Conservation (phyloP, 1,140 invertebrate genomes). For the Pseudomyrmex sp. region DNA sequence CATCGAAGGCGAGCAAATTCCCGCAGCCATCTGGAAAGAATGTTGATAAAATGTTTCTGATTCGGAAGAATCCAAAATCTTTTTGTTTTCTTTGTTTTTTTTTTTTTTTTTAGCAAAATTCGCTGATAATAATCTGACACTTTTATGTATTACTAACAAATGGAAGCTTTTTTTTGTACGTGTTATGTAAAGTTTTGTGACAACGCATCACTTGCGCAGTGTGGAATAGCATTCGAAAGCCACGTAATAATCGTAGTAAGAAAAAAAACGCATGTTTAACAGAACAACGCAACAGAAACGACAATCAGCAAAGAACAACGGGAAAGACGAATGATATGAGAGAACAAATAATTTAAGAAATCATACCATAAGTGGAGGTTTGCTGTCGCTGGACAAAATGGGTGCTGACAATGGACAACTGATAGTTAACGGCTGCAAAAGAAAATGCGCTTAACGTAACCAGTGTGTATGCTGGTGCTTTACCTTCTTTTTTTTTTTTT, state of each 20-base stretch:
- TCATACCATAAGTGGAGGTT: conserved; percentile 86
- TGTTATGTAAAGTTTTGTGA: conserved; percentile 49
- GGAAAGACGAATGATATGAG: conserved; percentile 33
- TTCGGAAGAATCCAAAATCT: not conserved
- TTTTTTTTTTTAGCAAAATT: not conserved
- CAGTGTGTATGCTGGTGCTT: conserved; percentile 61
- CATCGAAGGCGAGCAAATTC: conserved; percentile 87
- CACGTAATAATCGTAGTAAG: conserved; percentile 14
- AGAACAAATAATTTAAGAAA: conserved; percentile 77
- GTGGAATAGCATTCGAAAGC: conserved; percentile 54
- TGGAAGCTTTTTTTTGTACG: conserved; percentile 12
- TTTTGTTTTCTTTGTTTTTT: not conserved
- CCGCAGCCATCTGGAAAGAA: conserved; percentile 86
- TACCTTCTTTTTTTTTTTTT: conserved; percentile 5
- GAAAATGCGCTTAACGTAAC: conserved; percentile 78
- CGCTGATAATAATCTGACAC: not conserved
- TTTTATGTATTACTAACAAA: conserved; percentile 13
- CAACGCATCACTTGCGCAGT: conserved; percentile 36
- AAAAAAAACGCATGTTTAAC: conserved; percentile 45
- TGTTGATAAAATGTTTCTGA: not conserved
- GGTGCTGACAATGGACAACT: conserved; percentile 86
- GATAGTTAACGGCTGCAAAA: conserved; percentile 86
- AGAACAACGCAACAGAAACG: conserved; percentile 50
- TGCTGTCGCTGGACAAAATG: conserved; percentile 86
- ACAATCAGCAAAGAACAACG: conserved; percentile 23